Conservation (phyloP, 2,113 vertebrate species). For the Hemiprocne comata region DNA sequence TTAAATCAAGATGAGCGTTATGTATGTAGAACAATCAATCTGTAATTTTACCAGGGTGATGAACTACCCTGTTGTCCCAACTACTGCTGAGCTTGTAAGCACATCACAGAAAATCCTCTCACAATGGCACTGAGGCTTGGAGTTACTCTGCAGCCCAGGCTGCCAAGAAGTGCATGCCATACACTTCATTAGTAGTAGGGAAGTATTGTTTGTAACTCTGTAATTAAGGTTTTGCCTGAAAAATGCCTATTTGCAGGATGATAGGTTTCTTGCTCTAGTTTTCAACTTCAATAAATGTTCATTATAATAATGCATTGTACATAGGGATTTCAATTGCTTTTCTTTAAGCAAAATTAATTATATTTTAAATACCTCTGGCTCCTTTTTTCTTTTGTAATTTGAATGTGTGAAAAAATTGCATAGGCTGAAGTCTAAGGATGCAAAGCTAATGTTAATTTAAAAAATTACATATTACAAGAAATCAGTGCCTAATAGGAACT, state of each 20-base stretch:
- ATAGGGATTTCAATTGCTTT: background rate
- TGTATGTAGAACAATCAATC: background rate
- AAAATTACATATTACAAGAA: slow-evolving; percentile 27
- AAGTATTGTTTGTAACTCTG: background rate
- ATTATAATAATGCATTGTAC: background rate
- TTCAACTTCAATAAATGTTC: background rate
- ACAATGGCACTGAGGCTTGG: background rate
- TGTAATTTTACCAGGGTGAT: background rate
- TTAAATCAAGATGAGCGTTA: background rate
- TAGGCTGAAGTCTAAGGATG: background rate
- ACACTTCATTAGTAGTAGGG: background rate
- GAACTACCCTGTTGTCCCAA: background rate
- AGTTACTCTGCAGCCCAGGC: background rate
- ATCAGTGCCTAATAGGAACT: background rate
- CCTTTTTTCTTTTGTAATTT: background rate
- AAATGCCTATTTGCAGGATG: background rate
- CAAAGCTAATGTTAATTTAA: slow-evolving; percentile 45
- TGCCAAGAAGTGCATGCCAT: rapidly evolving
- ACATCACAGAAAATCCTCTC: background rate
- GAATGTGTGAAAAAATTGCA: slow-evolving; percentile 47
- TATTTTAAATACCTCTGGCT: background rate
- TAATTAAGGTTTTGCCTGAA: background rate
- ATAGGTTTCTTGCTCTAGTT: background rate
- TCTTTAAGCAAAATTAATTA: background rate
- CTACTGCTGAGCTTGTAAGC: background rate